These are phyloP conservation scores for Telenomus remus DNA, from an alignment of 1,140 invertebrate genomes.

Conservation along the genomic window DNA sequence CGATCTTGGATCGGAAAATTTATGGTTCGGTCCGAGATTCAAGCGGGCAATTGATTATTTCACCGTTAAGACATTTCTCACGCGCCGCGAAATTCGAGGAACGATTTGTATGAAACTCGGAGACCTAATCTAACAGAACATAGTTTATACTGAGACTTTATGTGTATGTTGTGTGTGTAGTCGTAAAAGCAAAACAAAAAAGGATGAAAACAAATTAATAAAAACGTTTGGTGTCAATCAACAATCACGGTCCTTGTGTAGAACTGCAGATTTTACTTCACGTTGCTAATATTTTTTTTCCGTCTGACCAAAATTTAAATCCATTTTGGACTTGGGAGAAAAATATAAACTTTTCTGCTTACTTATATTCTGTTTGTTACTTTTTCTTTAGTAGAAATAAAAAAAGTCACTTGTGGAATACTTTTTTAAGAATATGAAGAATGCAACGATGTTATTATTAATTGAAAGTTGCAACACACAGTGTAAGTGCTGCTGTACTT, in stretches of 20 bases:
- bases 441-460: conserved; percentile 35
- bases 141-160: conserved; percentile 72
- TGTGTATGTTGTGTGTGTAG: conserved; percentile 76
- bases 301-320: too few relatives aligned
- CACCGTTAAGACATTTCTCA: conserved; percentile 52
- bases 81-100: conserved; percentile 34
- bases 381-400: conserved; percentile 49
- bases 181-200: conserved; percentile 62
- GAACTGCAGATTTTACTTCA: conserved; percentile 26
- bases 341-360: too few relatives aligned
- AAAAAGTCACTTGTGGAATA: too few relatives aligned
- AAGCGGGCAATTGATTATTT: conserved; percentile 55
- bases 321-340: too few relatives aligned
- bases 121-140: conserved; percentile 66
- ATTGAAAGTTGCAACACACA: conserved; percentile 55
- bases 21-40: conserved; percentile 47
- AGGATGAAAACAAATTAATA: conserved; percentile 43
- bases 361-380: too few relatives aligned
- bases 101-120: conserved; percentile 68
- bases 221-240: conserved; percentile 23
- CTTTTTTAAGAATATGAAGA: too few relatives aligned
- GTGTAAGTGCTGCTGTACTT: conserved; percentile 67
- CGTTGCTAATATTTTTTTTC: too few relatives aligned
- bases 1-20: conserved; percentile 32
- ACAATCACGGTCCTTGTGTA: conserved; percentile 52